These are phyloP conservation scores for Ptiloglossa arizonensis DNA, from an alignment of 1,140 invertebrate species.

Conservation along the genomic window DNA sequence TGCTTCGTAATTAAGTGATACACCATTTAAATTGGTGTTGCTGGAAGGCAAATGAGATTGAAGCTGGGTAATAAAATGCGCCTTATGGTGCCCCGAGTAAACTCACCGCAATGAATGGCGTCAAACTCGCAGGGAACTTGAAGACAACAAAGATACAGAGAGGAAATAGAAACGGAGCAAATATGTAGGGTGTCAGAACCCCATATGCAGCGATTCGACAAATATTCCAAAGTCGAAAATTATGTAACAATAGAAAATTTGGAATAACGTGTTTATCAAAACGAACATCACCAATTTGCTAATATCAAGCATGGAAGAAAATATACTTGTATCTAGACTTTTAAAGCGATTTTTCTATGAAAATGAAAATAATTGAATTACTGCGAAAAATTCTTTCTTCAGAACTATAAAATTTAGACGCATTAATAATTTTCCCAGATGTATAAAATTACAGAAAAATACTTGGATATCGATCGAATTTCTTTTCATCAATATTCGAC, in stretches of 20 bases:
- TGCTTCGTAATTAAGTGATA: slow-evolving; percentile 34
- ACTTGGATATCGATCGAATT: no score
- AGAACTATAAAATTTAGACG: no score
- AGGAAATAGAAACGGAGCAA: background rate
- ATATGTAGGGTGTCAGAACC: background rate
- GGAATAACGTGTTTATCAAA: no score
- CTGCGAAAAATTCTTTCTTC: no score
- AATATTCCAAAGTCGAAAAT: background rate
- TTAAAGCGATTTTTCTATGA: no score
- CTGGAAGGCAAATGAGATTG: slow-evolving; percentile 32
- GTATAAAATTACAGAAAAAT: no score
- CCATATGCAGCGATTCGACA: no score
- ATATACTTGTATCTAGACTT: no score
- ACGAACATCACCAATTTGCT: background rate
- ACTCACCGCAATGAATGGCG: slow-evolving; percentile 14
- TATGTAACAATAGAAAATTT: background rate
- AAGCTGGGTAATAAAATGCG: slow-evolving; percentile 41
- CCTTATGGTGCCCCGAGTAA: slow-evolving; percentile 36
- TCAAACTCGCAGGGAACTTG: slow-evolving; percentile 28
- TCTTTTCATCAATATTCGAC: no score
- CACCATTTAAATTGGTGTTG: slow-evolving; percentile 18
- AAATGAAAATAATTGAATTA: no score
- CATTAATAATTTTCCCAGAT: no score
- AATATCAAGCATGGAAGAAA: background rate
- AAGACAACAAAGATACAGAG: slow-evolving; percentile 4